Evolutionary conservation across 2,888 invertebrate species (phyloP), one percentile per base, ranked within the genome.

Genomic region (Sialis fuliginosa): DNA sequence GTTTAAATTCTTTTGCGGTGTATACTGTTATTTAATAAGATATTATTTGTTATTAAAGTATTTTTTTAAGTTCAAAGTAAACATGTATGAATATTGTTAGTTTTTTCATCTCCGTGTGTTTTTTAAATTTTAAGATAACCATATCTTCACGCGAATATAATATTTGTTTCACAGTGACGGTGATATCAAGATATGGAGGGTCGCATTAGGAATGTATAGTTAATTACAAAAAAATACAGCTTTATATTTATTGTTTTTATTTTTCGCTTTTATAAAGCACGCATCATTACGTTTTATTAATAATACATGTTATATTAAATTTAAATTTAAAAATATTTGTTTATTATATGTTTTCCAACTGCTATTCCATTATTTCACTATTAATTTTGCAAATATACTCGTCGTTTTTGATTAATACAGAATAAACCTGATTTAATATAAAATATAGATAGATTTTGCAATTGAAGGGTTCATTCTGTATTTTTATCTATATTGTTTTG

Each of bases 101-200:
- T 32, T 44, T 39, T 39, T 42, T 42, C 39, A 42, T 43, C 46
- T 48, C 40, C 46, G 5, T 42, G 22, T 10, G 30, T 22, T 30
- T 33, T 39, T 48, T 47, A 7, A 5, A 10, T 10, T 10, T 5
- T 37, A 37, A 37, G 12, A 37, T 6, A 10, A 6, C 37, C 37
- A 6, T 37, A 6, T 37, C 12, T 43, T 12, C 42, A 12, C n/a
- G 30, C 30, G 33, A 48, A 34, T 44, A 49, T 48, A 49, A 45
- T 53, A 48, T 53, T 52, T 51, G 49, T 52, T 61, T 78, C 78
- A 63, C 78, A 79, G 79, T 71, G 75, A 75, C 70, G 78, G 78
- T 64, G 79, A 79, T 66, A 76, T 79, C 67, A 78, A 77, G 65
- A 72, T 77, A 63, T 79, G 79, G 79, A 48, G 30, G 42, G 42